A percentile compares a stretch with the other conserved stretches of the same genome.
These are phyloP conservation scores for Trimorus sp. DNA, from an alignment of 2,888 invertebrate species.

Conservation along the genomic window DNA sequence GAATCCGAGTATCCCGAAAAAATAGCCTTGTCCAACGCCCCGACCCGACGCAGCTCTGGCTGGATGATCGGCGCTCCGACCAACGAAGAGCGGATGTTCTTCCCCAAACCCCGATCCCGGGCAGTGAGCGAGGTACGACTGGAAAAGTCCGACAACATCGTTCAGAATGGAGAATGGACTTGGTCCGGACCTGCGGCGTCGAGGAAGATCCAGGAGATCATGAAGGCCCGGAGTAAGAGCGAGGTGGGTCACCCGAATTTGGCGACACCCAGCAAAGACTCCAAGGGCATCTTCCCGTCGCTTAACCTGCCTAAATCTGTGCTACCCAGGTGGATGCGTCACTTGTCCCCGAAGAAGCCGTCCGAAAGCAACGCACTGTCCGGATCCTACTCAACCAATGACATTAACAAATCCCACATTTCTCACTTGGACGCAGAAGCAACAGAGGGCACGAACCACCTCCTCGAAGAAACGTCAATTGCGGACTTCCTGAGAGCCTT, in stretches of 20 bases:
- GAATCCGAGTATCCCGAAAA: constrained; percentile 87
- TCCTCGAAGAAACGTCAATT: constrained; percentile 91
- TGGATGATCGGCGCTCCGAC: constrained; percentile 83
- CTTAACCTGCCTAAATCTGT: constrained; percentile 74
- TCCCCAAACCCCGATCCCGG: constrained; percentile 83
- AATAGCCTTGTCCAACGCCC: constrained; percentile 88
- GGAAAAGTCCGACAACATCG: constrained; percentile 79
- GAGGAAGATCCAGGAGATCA: constrained; percentile 84
- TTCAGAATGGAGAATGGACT: constrained; percentile 83
- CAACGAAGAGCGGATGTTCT: constrained; percentile 78
- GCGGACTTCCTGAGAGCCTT: constrained; percentile 91
- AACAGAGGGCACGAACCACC: constrained; percentile 83
- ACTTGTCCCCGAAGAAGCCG: constrained; percentile 69
- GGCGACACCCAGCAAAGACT: constrained; percentile 64
- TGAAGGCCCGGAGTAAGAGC: constrained; percentile 72
- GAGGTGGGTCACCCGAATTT: constrained; percentile 50
- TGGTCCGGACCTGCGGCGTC: constrained; percentile 87
- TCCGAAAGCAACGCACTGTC: constrained; percentile 46
- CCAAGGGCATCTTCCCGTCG: constrained; percentile 74
- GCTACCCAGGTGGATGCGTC: constrained; percentile 75
- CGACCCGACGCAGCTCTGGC: constrained; percentile 71
- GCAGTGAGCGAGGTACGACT: constrained; percentile 84
- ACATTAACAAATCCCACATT: constrained; percentile 75
- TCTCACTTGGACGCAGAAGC: constrained; percentile 73
- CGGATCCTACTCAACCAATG: constrained; percentile 69